Percentiles rank a stretch among this genome's conserved stretches.
Evolutionary conservation across 2,113 vertebrate species (phyloP).

Genomic region (Aramus guarauna): DNA sequence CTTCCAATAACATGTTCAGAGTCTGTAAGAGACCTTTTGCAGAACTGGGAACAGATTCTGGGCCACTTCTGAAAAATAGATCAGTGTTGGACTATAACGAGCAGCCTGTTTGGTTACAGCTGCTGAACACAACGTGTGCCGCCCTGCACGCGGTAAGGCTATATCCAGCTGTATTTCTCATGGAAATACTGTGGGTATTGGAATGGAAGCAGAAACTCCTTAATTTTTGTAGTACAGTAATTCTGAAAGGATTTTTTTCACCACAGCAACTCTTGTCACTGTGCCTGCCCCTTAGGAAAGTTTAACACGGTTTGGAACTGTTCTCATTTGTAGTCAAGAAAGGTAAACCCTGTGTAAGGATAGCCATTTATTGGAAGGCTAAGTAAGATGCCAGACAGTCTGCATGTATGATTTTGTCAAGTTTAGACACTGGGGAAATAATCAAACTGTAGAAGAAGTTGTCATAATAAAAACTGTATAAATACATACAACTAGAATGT

Average conservation of each 20-base stretch:
- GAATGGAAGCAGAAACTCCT: neutral
- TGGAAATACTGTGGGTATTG: neutral
- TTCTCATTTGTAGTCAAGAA: neutral
- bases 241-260: neutral
- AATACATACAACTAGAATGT: neutral
- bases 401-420: neutral
- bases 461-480: neutral
- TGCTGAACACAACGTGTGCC: neutral
- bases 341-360: neutral
- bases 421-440: neutral
- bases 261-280: neutral
- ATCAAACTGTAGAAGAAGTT: neutral
- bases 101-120: neutral
- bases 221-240: neutral
- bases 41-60: neutral
- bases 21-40: neutral
- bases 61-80: neutral
- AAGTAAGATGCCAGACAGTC: neutral
- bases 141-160: neutral
- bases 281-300: neutral
- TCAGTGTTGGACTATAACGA: neutral
- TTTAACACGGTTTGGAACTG: neutral
- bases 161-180: neutral
- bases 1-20: neutral
- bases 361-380: neutral